Percentiles rank a stretch among this genome's conserved stretches.
These are phyloP conservation scores for Saimiri boliviensis DNA, from an alignment of 2,113 vertebrate genomes.

Conservation along the genomic window DNA sequence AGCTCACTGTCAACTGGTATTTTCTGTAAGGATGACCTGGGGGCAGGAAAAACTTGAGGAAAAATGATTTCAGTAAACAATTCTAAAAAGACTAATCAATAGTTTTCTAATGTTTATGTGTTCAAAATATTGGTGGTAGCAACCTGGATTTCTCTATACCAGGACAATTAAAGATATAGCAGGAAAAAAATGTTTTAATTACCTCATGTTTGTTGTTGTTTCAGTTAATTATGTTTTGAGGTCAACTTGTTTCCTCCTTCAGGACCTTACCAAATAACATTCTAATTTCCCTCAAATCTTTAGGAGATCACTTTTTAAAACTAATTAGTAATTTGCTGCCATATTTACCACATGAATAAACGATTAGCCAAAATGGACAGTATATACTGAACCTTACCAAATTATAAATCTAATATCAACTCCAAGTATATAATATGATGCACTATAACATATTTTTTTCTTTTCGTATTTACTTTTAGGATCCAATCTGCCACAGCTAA, in stretches of 20 bases:
- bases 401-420: background rate
- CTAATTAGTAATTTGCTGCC: background rate
- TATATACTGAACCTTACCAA: background rate
- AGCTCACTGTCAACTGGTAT: background rate
- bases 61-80: background rate
- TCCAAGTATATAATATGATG: background rate
- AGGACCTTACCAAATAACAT: background rate
- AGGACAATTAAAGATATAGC: background rate
- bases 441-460: background rate
- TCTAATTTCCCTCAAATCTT: background rate
- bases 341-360: background rate
- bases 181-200: background rate
- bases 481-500: background rate
- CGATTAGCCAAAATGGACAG: background rate
- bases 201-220: background rate
- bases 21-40: background rate
- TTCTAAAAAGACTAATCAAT: background rate
- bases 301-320: background rate
- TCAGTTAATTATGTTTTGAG: background rate
- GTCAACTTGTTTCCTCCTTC: background rate
- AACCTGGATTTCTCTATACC: background rate
- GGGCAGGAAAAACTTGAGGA: background rate
- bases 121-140: background rate
- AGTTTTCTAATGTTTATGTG: background rate
- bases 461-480: slow-evolving; percentile 41